Evolutionary conservation across 2,888 invertebrate species (phyloP), one percentile per base, ranked within the genome.

Genomic region (Sclerodermus sp.): DNA sequence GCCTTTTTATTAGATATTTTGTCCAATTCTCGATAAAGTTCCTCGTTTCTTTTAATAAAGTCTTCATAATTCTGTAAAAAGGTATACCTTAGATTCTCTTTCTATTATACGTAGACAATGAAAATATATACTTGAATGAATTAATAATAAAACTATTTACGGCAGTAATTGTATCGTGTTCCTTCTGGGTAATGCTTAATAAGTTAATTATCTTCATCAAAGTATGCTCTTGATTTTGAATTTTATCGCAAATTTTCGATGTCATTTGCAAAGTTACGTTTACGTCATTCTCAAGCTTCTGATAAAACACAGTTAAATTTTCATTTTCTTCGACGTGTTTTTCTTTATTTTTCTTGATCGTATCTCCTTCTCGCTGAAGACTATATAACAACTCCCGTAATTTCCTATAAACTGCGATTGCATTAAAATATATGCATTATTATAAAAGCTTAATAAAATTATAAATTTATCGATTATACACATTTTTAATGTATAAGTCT

Each of bases 271-370:
- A 51, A 23, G 53, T 51, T 5, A 70, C 77, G 12, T 79, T 77
- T 1, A 85, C 77, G 48, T 90, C 88, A 36, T 81, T 80, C 0
- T 79, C 70, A 4, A 87, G 64, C 51, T 87, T 84, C 41, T 81
- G 81, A 62, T 84, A 85, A 45, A 85, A 80, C 66, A 84, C 79
- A 0, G 84, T 83, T 1, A 89, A 69, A 57, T 84, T 82, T 64
- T 87, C 87, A 64, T 89, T 87, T 12, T 80, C 81, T 47, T 84
- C 82, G 82, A 88, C 85, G 75, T 89, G 89, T 52, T 86, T 85
- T 47, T 78, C 76, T 1, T 82, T 80, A 37, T 85, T 81, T 62
- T 88, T 89, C 70, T 87, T 88, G 0, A 87, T 80, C 49, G 86
- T 84, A 41, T 87, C 87, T 43, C 87, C 81, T 67, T 87, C 86